Conservation (phyloP, 2,797 vertebrate genomes). For the Sciaenops ocellatus region DNA sequence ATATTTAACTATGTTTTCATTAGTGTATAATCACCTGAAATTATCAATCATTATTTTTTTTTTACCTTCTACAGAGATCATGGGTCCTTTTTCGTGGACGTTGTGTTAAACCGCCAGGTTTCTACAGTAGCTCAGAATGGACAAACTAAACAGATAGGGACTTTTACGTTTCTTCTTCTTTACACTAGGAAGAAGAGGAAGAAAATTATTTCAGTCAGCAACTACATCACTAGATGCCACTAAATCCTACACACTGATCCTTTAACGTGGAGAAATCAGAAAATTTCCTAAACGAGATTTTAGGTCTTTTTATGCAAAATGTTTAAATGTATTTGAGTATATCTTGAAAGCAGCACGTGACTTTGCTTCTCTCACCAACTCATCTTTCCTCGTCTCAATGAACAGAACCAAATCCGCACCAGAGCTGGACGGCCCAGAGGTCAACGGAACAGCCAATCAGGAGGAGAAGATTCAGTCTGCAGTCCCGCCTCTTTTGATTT, state of each 20-base stretch:
- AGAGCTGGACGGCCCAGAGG: conserved; percentile 86
- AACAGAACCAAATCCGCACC: conserved; percentile 87
- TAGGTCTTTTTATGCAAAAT: background rate
- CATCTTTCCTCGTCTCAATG: background rate
- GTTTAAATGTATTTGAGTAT: background rate
- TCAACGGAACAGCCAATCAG: conserved; percentile 72
- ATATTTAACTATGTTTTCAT: too few species aligned
- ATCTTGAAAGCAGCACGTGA: conserved; percentile 5
- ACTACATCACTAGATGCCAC: too few species aligned
- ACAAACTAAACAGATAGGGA: too few species aligned
- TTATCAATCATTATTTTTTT: too few species aligned
- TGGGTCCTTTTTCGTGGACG: too few species aligned
- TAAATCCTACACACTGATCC: background rate
- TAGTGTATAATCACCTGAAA: too few species aligned
- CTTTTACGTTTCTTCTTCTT: too few species aligned
- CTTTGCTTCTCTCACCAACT: conserved; percentile 3
- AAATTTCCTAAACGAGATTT: background rate
- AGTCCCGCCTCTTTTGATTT: conserved; percentile 64
- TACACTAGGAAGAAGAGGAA: too few species aligned
- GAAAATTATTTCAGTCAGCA: too few species aligned
- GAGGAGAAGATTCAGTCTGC: conserved; percentile 74
- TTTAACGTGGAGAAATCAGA: background rate
- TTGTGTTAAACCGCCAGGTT: too few species aligned
- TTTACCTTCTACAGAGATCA: too few species aligned
- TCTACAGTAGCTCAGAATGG: too few species aligned